Evolutionary conservation across 2,888 invertebrate species (phyloP).

Genomic region (Argyresthia goedartella): DNA sequence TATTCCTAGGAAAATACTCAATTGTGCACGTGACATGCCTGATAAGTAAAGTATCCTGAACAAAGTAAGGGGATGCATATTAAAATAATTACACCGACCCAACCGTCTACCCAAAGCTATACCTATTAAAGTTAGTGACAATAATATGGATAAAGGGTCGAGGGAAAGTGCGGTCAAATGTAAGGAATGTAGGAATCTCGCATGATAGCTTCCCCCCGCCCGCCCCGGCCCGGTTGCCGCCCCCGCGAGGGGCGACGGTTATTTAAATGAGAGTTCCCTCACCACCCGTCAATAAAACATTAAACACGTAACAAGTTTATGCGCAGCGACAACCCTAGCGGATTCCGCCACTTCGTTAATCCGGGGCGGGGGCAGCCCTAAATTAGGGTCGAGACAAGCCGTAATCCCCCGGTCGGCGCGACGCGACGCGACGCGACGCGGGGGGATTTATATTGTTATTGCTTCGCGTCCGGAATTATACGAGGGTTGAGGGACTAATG

Average conservation of each 20-base stretch:
- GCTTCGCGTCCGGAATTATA: slow-evolving; percentile 71
- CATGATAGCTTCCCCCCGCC: slow-evolving; percentile 15
- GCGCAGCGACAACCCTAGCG: slow-evolving; percentile 69
- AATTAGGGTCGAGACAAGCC: slow-evolving; percentile 72
- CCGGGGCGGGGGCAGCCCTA: slow-evolving; percentile 70
- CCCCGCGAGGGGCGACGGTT: slow-evolving; percentile 36
- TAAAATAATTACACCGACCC: too few relatives aligned
- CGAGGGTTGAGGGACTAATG: slow-evolving; percentile 72
- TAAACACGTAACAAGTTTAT: slow-evolving; percentile 71
- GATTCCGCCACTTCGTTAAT: slow-evolving; percentile 71
- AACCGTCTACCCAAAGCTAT: too few relatives aligned
- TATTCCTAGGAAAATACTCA: too few relatives aligned
- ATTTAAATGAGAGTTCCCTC: slow-evolving; percentile 65
- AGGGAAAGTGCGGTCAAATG: slow-evolving; percentile 12
- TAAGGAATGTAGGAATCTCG: slow-evolving; percentile 6
- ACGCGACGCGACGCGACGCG: slow-evolving; percentile 48
- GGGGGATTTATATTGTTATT: slow-evolving; percentile 72
- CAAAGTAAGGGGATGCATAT: too few relatives aligned
- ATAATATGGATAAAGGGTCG: not conserved
- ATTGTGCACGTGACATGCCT: too few relatives aligned
- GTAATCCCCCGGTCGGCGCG: slow-evolving; percentile 70
- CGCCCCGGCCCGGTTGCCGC: slow-evolving; percentile 18
- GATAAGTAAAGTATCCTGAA: too few relatives aligned
- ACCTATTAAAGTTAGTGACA: too few relatives aligned
- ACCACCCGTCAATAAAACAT: slow-evolving; percentile 70